Conservation (phyloP, 2,888 invertebrate genomes). For the Scelioninae gen. 1 region DNA sequence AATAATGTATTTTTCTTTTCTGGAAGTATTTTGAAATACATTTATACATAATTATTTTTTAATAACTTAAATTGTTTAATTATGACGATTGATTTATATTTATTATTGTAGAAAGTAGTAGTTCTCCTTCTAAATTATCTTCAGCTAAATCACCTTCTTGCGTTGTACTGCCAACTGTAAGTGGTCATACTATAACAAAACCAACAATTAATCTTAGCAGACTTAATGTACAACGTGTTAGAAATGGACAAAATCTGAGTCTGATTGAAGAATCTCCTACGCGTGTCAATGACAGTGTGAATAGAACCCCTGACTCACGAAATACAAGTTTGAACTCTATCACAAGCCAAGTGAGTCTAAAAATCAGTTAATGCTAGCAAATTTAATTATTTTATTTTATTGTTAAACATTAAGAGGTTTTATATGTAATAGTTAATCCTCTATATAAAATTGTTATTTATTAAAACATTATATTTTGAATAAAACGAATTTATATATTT, state of each 20-base stretch:
- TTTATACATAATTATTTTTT: background rate
- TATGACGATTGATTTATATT: background rate
- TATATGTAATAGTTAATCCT: no score
- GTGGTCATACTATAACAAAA: conserved; percentile 82
- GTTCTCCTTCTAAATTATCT: conserved; percentile 23
- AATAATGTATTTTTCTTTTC: no score
- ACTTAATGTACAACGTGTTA: conserved; percentile 79
- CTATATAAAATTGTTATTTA: no score
- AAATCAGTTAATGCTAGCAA: background rate
- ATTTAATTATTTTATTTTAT: no score
- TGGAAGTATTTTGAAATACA: no score
- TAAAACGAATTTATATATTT: no score
- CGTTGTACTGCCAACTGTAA: conserved; percentile 83
- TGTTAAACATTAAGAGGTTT: no score
- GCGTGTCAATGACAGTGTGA: conserved; percentile 68
- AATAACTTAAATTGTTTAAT: no score
- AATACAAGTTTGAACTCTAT: conserved; percentile 18
- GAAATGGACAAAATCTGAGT: conserved; percentile 76
- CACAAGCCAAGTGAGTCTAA: conserved; percentile 14
- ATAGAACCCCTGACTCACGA: conserved; percentile 6
- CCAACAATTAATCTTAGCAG: conserved; percentile 82
- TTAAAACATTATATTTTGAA: no score
- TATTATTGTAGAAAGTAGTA: background rate
- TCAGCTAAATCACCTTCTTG: conserved; percentile 67
- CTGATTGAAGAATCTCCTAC: conserved; percentile 77